phyloP scores from a whole-genome alignment of 1,140 invertebrate genomes.

The Formica selysi region DNA sequence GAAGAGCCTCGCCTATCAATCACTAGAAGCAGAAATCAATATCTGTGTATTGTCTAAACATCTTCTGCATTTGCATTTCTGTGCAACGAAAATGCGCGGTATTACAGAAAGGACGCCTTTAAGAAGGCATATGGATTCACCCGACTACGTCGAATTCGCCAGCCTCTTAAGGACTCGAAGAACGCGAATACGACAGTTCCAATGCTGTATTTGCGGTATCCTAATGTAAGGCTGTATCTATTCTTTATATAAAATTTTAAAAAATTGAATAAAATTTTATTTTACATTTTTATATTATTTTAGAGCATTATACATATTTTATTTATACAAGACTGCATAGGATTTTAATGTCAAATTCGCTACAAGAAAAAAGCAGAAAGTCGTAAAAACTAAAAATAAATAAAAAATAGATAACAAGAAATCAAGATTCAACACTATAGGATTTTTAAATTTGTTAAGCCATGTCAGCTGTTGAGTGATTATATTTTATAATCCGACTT shows the following conservation, averaged over 20 bases:
- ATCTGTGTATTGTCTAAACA: background rate
- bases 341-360: background rate
- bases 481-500: background rate
- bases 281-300: background rate
- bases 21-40: background rate
- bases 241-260: too few species aligned
- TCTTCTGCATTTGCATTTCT: background rate
- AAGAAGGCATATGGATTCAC: slow-evolving; percentile 82
- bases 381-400: background rate
- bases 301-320: background rate
- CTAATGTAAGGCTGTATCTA: slow-evolving; percentile 88
- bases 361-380: background rate
- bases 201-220: slow-evolving; percentile 89
- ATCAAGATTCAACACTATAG: background rate
- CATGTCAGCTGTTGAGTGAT: background rate
- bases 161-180: slow-evolving; percentile 87
- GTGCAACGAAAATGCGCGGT: slow-evolving; percentile 23
- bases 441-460: background rate
- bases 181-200: slow-evolving; percentile 89
- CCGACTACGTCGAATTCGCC: slow-evolving; percentile 89
- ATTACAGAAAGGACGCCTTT: slow-evolving; percentile 87
- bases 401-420: background rate
- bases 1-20: background rate
- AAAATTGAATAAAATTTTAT: too few species aligned
- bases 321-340: background rate